Percentiles rank a stretch among this genome's conserved stretches.
These are phyloP conservation scores for Oncorhynchus gorbuscha DNA, from an alignment of 2,113 vertebrate genomes.

Conservation along the genomic window DNA sequence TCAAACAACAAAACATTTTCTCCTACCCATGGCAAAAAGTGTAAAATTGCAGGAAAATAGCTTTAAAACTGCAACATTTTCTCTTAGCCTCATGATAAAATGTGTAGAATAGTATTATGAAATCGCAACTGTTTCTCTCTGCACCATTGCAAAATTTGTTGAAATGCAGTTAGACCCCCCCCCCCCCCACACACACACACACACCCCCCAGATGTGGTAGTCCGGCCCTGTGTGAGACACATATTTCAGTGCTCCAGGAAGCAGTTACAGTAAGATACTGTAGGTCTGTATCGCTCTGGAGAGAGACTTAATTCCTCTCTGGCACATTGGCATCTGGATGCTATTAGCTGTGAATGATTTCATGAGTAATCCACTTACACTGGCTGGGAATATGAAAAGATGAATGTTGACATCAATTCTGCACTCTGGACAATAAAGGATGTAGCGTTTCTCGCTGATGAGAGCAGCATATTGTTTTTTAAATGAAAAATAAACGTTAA, in stretches of 20 bases:
- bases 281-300: neutral
- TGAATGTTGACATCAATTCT: constrained; percentile 31
- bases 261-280: neutral
- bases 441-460: neutral
- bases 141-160: too few relatives aligned
- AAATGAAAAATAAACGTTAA: neutral
- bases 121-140: too few relatives aligned
- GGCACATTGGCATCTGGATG: constrained; percentile 33
- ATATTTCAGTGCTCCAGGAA: neutral
- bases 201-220: too few relatives aligned
- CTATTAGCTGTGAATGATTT: constrained; percentile 40
- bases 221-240: too few relatives aligned
- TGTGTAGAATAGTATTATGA: too few relatives aligned
- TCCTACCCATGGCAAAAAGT: too few relatives aligned
- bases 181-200: too few relatives aligned
- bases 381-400: constrained; percentile 27
- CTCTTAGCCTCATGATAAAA: too few relatives aligned
- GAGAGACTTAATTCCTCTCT: constrained; percentile 3
- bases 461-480: constrained; percentile 19
- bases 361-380: constrained; percentile 37
- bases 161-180: too few relatives aligned
- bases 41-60: too few relatives aligned
- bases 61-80: too few relatives aligned
- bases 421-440: constrained; percentile 4
- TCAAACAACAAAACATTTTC: too few relatives aligned